These are phyloP conservation scores for Naso thynnoides DNA, from an alignment of 2,797 vertebrate species.

Conservation along the genomic window DNA sequence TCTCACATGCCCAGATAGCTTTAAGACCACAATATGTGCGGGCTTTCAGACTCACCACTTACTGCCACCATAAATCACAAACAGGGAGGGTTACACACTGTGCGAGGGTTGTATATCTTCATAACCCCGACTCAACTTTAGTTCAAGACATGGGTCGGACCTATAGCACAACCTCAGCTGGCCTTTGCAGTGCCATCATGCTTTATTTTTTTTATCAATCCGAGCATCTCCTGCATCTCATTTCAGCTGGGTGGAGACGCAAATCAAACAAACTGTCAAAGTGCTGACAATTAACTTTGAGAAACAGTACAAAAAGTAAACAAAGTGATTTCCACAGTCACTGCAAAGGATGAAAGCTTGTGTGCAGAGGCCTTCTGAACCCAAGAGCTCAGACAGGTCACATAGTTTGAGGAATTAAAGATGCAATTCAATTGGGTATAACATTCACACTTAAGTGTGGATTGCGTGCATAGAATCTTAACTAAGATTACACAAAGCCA, in stretches of 20 bases:
- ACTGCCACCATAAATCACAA: slow-evolving; percentile 35
- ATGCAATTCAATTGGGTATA: slow-evolving; percentile 43
- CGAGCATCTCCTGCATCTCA: slow-evolving; percentile 19
- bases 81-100: slow-evolving; percentile 2
- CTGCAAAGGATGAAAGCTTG: slow-evolving; percentile 29
- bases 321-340: slow-evolving; percentile 20
- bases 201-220: slow-evolving; percentile 8
- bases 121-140: slow-evolving; percentile 21
- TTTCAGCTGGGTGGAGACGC: slow-evolving; percentile 37
- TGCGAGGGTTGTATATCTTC: slow-evolving; percentile 13
- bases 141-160: slow-evolving; percentile 1
- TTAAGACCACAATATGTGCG: slow-evolving; percentile 27
- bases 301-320: slow-evolving; percentile 19
- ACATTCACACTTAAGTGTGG: slow-evolving; percentile 49
- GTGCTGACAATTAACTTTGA: slow-evolving; percentile 18
- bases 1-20: slow-evolving; percentile 32
- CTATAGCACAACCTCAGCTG: neutral
- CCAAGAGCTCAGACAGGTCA: slow-evolving; percentile 66
- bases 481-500: slow-evolving; percentile 27
- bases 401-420: slow-evolving; percentile 73
- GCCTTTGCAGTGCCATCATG: slow-evolving; percentile 3
- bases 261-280: slow-evolving; percentile 40
- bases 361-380: slow-evolving; percentile 20
- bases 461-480: slow-evolving; percentile 40
- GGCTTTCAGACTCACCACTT: slow-evolving; percentile 30